phyloP scores from a whole-genome alignment of 2,888 invertebrate genomes.

The Hyalella azteca region DNA sequence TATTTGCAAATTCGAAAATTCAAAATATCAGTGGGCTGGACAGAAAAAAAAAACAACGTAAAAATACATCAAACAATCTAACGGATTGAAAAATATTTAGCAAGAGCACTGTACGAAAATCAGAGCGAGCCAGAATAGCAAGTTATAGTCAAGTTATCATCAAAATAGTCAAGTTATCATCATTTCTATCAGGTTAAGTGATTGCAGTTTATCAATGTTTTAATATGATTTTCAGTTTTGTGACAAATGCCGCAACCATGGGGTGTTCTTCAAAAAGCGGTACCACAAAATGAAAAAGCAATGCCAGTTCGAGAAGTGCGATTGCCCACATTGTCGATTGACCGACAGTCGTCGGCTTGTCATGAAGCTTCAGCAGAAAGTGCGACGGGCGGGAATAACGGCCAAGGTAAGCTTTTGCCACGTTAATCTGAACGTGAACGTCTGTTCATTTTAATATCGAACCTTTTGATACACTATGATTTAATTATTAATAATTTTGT shows the following conservation, averaged over 20 bases:
- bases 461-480: too few relatives aligned
- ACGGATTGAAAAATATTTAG: too few relatives aligned
- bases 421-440: too few relatives aligned
- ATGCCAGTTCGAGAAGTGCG: constrained; percentile 45
- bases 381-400: constrained; percentile 40
- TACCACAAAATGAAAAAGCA: constrained; percentile 49
- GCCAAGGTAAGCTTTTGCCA: too few relatives aligned
- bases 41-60: too few relatives aligned
- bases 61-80: too few relatives aligned
- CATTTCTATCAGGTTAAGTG: not conserved
- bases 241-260: constrained; percentile 55
- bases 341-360: constrained; percentile 43
- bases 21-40: too few relatives aligned
- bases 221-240: constrained; percentile 51
- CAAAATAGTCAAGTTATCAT: not conserved
- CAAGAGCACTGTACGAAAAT: too few relatives aligned
- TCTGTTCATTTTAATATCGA: too few relatives aligned
- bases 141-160: not conserved
- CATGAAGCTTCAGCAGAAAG: constrained; percentile 55
- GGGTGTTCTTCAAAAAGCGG: constrained; percentile 44
- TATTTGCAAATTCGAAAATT: too few relatives aligned
- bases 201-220: not conserved
- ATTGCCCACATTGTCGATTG: constrained; percentile 46
- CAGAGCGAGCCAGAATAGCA: too few relatives aligned
- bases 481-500: too few relatives aligned